Percentiles rank a stretch among this genome's conserved stretches.
Evolutionary conservation across 2,888 invertebrate species (phyloP).

Genomic region (Andrena trimmerana): DNA sequence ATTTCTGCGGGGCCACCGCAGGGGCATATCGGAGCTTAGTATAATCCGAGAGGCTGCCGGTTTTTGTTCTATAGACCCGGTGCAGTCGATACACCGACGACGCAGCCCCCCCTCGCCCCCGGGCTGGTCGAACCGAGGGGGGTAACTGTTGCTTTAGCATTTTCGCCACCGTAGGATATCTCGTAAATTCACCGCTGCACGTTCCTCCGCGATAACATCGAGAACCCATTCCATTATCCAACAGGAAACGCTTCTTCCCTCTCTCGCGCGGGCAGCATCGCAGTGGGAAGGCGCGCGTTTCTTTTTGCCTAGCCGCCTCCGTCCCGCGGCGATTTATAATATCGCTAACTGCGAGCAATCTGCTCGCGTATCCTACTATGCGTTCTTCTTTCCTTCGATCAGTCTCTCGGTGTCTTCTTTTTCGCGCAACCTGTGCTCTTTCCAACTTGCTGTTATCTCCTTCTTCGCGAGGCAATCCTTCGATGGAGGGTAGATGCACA

Average conservation of each 20-base stretch:
- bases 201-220: constrained; percentile 65
- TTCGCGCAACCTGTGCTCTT: not conserved
- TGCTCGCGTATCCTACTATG: not conserved
- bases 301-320: not conserved
- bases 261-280: constrained; percentile 13
- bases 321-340: constrained; percentile 30
- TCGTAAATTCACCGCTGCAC: constrained; percentile 65
- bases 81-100: constrained; percentile 21
- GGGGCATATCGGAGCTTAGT: constrained; percentile 71
- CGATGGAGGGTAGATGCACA: not conserved
- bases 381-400: not conserved
- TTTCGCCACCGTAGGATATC: constrained; percentile 69
- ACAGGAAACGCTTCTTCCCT: constrained; percentile 26
- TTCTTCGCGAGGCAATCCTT: not conserved
- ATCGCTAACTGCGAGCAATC: constrained; percentile 18
- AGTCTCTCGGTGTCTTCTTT: not conserved
- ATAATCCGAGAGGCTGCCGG: constrained; percentile 64
- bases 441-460: not conserved
- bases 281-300: not conserved
- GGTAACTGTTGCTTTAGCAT: constrained; percentile 72
- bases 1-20: constrained; percentile 65
- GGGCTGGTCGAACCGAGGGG: not conserved
- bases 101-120: not conserved
- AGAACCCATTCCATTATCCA: constrained; percentile 68
- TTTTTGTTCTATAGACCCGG: constrained; percentile 23